Evolutionary conservation across 2,888 invertebrate genomes (phyloP).

Genomic region (Xylophagus ater): DNA sequence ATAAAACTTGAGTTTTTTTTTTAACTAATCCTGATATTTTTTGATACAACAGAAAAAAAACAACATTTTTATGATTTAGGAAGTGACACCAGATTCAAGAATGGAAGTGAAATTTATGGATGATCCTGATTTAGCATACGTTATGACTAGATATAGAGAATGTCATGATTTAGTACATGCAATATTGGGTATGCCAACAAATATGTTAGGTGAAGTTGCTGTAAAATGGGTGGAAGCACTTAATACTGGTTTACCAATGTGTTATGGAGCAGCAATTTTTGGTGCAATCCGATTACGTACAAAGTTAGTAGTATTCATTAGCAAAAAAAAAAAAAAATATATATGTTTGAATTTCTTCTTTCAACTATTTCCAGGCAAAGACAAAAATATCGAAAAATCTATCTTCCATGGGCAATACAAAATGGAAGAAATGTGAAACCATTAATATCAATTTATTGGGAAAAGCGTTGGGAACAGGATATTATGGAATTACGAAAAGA

Average conservation of each 20-base stretch:
- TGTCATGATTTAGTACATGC: constrained; percentile 93
- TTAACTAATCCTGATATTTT: too few relatives aligned
- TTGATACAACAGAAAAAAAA: too few relatives aligned
- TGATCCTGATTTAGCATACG: constrained; percentile 78
- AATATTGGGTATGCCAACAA: constrained; percentile 83
- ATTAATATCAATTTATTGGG: constrained; percentile 80
- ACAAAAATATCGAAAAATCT: constrained; percentile 58
- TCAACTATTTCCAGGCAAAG: constrained; percentile 58
- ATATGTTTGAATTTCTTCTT: constrained; percentile 1
- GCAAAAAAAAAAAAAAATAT: too few relatives aligned
- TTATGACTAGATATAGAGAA: constrained; percentile 96
- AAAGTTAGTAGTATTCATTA: constrained; percentile 40
- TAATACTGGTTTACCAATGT: constrained; percentile 93
- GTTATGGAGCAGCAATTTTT: constrained; percentile 82
- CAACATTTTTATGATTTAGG: constrained; percentile 28
- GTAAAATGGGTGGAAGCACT: constrained; percentile 98
- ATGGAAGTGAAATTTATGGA: constrained; percentile 83
- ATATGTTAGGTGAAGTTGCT: constrained; percentile 83
- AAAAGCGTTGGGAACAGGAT: constrained; percentile 86
- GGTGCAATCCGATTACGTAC: constrained; percentile 79
- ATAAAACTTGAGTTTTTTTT: too few relatives aligned
- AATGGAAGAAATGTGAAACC: constrained; percentile 67
- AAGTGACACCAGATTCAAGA: constrained; percentile 88
- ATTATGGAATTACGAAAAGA: constrained; percentile 68
- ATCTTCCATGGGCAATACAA: constrained; percentile 77